Conservation (phyloP, 1,140 invertebrate species). For the Brachystomella parvula region DNA sequence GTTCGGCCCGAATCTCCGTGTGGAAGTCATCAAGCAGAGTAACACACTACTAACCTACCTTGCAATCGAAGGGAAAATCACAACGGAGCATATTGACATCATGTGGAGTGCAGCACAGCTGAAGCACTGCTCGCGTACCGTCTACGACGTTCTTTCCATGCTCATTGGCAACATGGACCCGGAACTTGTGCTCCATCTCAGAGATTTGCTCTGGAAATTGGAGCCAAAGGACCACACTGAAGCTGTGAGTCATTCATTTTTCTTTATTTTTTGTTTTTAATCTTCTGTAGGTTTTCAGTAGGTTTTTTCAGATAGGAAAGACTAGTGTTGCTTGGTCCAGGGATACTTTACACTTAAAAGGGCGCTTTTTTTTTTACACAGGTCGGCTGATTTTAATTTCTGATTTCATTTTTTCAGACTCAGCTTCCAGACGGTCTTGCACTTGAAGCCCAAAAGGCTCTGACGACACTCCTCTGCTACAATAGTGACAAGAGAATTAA, state of each 20-base stretch:
- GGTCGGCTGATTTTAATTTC: too few species aligned
- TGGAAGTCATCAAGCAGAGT: slow-evolving; percentile 81
- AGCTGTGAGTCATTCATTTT: slow-evolving; percentile 50
- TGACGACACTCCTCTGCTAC: slow-evolving; percentile 79
- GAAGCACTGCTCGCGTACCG: slow-evolving; percentile 87
- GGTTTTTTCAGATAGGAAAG: too few species aligned
- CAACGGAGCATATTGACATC: slow-evolving; percentile 80
- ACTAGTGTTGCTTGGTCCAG: too few species aligned
- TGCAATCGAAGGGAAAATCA: slow-evolving; percentile 81
- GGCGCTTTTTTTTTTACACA: too few species aligned
- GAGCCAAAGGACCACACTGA: slow-evolving; percentile 86
- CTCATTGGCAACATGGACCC: slow-evolving; percentile 83
- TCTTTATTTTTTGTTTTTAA: not conserved
- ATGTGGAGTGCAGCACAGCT: slow-evolving; percentile 89
- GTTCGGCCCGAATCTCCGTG: slow-evolving; percentile 88
- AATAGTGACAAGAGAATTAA: slow-evolving; percentile 77
- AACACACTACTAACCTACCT: slow-evolving; percentile 86
- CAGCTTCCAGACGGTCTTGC: slow-evolving; percentile 79
- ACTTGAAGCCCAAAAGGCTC: slow-evolving; percentile 79
- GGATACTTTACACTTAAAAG: too few species aligned
- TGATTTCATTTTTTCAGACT: slow-evolving; percentile 47
- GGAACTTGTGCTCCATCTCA: slow-evolving; percentile 76
- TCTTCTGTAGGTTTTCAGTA: too few species aligned
- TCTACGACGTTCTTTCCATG: slow-evolving; percentile 80
- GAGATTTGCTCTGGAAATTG: slow-evolving; percentile 69